These are phyloP conservation scores for Helleia helle DNA, from an alignment of 2,888 invertebrate genomes.

Conservation along the genomic window DNA sequence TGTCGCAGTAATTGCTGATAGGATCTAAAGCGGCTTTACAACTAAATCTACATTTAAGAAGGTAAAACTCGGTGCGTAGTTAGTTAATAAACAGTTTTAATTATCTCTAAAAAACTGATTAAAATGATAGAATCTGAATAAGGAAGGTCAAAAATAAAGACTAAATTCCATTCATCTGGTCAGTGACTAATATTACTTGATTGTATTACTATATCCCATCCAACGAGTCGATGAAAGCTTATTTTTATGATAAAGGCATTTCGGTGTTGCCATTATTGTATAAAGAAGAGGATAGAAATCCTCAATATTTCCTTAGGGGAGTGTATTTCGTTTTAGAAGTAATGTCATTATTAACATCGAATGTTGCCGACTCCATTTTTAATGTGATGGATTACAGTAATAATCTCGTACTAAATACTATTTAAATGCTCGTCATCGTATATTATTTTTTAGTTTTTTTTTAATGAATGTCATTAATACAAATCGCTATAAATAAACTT, in stretches of 20 bases:
- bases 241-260: neutral
- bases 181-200: neutral
- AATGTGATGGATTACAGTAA: conserved; percentile 1
- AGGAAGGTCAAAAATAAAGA: no score
- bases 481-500: conserved; percentile 1
- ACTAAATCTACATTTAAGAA: conserved; percentile 1
- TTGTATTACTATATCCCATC: neutral
- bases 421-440: neutral
- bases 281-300: neutral
- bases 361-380: neutral
- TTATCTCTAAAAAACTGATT: neutral
- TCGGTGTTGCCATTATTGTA: neutral
- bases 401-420: neutral
- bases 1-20: neutral
- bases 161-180: no score
- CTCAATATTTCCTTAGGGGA: no score
- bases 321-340: neutral
- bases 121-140: neutral
- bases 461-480: neutral
- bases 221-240: neutral
- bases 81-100: conserved; percentile 29
- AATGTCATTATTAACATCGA: neutral
- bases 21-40: conserved; percentile 5
- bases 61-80: conserved; percentile 32
- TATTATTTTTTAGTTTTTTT: neutral